These are phyloP conservation scores for Cheilosia soror DNA, from an alignment of 2,888 invertebrate species.

Conservation along the genomic window DNA sequence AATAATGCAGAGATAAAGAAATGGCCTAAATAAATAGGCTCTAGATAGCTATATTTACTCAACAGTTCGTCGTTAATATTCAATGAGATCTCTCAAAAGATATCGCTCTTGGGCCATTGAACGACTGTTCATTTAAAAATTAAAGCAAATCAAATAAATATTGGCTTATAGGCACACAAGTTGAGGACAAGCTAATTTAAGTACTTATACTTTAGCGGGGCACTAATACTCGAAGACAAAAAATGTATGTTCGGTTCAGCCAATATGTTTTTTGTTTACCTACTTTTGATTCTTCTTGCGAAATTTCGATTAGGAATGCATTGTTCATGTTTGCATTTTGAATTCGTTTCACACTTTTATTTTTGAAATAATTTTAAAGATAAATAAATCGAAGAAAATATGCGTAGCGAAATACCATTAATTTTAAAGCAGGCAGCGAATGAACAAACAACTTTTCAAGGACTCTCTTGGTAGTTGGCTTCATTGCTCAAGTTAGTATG, in stretches of 20 bases:
- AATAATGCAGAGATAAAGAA: too few species aligned
- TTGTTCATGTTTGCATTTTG: slow-evolving; percentile 14
- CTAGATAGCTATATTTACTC: too few species aligned
- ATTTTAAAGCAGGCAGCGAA: not conserved
- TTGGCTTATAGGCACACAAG: too few species aligned
- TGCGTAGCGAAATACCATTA: slow-evolving; percentile 11
- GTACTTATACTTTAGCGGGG: not conserved
- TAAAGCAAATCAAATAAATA: too few species aligned
- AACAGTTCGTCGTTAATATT: too few species aligned
- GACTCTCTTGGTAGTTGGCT: slow-evolving; percentile 33
- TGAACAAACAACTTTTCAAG: slow-evolving; percentile 36
- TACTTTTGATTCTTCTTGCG: slow-evolving; percentile 28
- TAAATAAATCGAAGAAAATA: slow-evolving; percentile 34
- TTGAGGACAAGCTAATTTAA: not conserved
- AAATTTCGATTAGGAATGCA: slow-evolving; percentile 4
- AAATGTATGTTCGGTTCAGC: slow-evolving; percentile 23
- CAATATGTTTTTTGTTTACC: slow-evolving; percentile 7
- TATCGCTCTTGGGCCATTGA: too few species aligned
- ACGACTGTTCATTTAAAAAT: too few species aligned
- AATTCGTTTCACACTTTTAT: slow-evolving; percentile 32
- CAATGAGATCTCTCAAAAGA: too few species aligned
- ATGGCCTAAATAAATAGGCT: too few species aligned
- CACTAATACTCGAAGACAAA: not conserved
- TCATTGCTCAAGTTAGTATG: slow-evolving; percentile 20
- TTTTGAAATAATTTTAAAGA: slow-evolving; percentile 20